Conservation (phyloP, 2,888 invertebrate species). For the Pilophorus perplexus region DNA sequence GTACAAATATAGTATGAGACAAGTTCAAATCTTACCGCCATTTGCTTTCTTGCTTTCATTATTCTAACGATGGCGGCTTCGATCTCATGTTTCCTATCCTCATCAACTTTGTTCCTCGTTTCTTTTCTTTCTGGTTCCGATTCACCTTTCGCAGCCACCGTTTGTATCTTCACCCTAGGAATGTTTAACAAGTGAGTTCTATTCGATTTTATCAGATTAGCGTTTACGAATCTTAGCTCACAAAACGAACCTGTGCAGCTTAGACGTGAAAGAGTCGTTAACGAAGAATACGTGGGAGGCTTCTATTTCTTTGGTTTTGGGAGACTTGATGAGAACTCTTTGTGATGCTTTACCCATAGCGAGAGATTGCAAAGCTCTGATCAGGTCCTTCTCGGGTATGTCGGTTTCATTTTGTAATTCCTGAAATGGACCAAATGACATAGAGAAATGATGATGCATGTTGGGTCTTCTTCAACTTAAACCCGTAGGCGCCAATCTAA, state of each 20-base stretch:
- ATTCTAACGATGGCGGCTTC: constrained; percentile 99
- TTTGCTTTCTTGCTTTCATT: constrained; percentile 96
- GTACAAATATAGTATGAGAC: no score
- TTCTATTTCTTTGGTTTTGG: constrained; percentile 96
- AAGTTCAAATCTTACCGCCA: constrained; percentile 69
- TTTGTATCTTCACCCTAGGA: constrained; percentile 90
- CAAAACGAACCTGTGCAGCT: constrained; percentile 74
- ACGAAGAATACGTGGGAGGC: constrained; percentile 88
- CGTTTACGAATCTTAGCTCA: no score
- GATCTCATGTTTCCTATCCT: constrained; percentile 98
- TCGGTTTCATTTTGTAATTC: constrained; percentile 96
- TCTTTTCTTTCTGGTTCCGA: constrained; percentile 99
- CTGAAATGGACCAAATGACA: constrained; percentile 52
- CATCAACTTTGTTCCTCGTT: constrained; percentile 96
- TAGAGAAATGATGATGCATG: no score
- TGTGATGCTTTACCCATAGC: constrained; percentile 98
- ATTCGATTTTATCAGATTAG: no score
- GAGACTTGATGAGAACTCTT: constrained; percentile 88
- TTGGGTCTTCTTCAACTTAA: no score
- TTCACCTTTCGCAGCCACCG: constrained; percentile 92
- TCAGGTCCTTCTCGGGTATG: constrained; percentile 95
- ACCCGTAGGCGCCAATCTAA: no score
- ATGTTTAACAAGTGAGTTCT: no score
- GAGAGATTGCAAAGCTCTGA: constrained; percentile 92
- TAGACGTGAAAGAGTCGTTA: constrained; percentile 97